Conservation (phyloP, 2,113 vertebrate genomes). For the Chionodraco myersi region DNA sequence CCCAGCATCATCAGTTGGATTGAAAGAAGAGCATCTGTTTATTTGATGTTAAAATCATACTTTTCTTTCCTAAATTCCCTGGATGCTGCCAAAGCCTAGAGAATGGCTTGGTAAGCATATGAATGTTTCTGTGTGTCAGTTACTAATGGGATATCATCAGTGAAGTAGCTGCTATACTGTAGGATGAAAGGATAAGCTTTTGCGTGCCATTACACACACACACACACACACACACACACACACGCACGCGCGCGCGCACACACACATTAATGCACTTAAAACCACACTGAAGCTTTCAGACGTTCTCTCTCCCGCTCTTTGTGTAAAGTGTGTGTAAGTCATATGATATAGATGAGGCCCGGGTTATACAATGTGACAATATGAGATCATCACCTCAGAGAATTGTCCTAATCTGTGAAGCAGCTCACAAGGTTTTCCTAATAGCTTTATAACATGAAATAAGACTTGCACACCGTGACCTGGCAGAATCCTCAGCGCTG, state of each 20-base stretch:
- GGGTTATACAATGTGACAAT: conserved; percentile 61
- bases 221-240: conserved; percentile 39
- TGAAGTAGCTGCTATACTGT: conserved; percentile 43
- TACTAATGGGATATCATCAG: conserved; percentile 70
- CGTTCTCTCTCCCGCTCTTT: background rate
- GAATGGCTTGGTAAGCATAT: background rate
- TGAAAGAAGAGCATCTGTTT: too few species aligned
- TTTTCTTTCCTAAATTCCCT: too few species aligned
- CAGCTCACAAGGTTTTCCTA: conserved; percentile 53
- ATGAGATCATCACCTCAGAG: conserved; percentile 69
- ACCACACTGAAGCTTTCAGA: conserved; percentile 36
- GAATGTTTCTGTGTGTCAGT: conserved; percentile 41
- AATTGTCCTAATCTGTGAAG: conserved; percentile 52
- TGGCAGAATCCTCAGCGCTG: background rate
- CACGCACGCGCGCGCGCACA: background rate
- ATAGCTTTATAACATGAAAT: conserved; percentile 40
- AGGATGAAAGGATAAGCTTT: conserved; percentile 62
- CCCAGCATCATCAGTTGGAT: too few species aligned
- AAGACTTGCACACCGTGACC: conserved; percentile 5
- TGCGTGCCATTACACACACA: background rate
- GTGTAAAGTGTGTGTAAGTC: conserved; percentile 36
- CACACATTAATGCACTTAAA: conserved; percentile 46
- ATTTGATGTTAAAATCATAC: too few species aligned
- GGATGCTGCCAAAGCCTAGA: too few species aligned
- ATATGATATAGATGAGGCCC: conserved; percentile 64